Evolutionary conservation across 2,888 invertebrate species (phyloP).

Genomic region (Epirrhoe alternata): DNA sequence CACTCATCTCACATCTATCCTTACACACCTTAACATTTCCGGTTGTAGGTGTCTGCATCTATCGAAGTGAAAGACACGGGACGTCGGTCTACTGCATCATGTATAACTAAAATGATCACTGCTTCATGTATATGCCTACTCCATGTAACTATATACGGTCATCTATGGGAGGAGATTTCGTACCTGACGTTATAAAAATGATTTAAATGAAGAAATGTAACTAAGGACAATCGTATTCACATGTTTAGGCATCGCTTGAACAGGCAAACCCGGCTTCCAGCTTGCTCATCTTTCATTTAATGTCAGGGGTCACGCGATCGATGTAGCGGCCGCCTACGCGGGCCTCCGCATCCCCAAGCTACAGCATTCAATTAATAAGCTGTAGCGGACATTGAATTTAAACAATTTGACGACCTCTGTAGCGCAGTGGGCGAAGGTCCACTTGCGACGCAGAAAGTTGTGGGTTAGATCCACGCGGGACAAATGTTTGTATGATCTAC

Average conservation of each 20-base stretch:
- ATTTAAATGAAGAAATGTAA: neutral
- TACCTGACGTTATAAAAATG: neutral
- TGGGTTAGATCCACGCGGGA: no score
- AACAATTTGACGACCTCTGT: no score
- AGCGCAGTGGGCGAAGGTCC: no score
- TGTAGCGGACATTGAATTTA: conserved; percentile 25
- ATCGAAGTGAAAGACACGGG: no score
- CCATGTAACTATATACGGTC: no score
- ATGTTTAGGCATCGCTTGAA: neutral
- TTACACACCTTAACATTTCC: conserved; percentile 17
- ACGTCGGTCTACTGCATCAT: neutral
- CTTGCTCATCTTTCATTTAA: conserved; percentile 46
- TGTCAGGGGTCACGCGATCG: conserved; percentile 80
- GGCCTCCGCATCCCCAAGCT: conserved; percentile 59
- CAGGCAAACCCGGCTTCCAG: neutral
- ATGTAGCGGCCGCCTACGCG: conserved; percentile 71
- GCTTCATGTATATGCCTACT: no score
- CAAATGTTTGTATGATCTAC: no score
- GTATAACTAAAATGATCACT: no score
- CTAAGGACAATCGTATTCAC: neutral
- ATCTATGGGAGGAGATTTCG: neutral
- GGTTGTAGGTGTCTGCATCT: no score
- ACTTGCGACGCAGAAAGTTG: no score
- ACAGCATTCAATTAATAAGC: conserved; percentile 34
- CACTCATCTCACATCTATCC: no score